These are phyloP conservation scores for Ophiodon elongatus DNA, from an alignment of 2,113 vertebrate genomes.

Conservation along the genomic window DNA sequence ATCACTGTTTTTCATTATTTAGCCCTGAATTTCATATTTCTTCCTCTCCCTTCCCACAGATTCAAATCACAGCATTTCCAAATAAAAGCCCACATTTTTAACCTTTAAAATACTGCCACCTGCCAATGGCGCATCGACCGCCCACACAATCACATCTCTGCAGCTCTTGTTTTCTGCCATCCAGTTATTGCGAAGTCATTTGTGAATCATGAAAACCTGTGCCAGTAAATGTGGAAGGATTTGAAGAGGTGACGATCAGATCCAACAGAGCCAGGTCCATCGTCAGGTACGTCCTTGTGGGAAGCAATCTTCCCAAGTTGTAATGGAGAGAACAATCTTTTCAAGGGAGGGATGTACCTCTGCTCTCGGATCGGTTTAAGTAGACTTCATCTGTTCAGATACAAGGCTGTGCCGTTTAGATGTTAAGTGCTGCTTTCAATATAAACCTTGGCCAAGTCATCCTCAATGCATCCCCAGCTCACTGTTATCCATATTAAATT, in stretches of 20 bases:
- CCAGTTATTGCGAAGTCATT: conserved; percentile 61
- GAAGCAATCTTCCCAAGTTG: conserved; percentile 16
- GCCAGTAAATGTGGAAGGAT: conserved; percentile 42
- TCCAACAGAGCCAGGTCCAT: conserved; percentile 7
- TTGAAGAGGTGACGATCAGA: conserved; percentile 37
- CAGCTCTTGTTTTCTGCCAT: conserved; percentile 45
- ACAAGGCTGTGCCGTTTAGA: not conserved
- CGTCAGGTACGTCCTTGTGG: conserved; percentile 21
- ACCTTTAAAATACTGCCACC: conserved; percentile 67
- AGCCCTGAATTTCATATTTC: conserved; percentile 30
- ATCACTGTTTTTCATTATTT: conserved; percentile 31
- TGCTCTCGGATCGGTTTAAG: not conserved
- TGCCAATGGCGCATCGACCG: conserved; percentile 50
- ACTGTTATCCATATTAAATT: not conserved
- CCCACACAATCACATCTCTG: conserved; percentile 59
- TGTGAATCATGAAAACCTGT: conserved; percentile 58
- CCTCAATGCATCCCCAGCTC: not conserved
- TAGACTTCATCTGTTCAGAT: not conserved
- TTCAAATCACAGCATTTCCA: conserved; percentile 46
- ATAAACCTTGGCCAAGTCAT: not conserved
- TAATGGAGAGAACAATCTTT: conserved; percentile 4
- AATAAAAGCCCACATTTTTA: conserved; percentile 67
- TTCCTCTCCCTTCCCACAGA: conserved; percentile 26
- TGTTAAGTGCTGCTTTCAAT: not conserved
- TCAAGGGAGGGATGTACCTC: not conserved